Percentiles rank a stretch among this genome's conserved stretches.
phyloP scores from a whole-genome alignment of 2,797 vertebrate species.

The Xenopus petersii region DNA sequence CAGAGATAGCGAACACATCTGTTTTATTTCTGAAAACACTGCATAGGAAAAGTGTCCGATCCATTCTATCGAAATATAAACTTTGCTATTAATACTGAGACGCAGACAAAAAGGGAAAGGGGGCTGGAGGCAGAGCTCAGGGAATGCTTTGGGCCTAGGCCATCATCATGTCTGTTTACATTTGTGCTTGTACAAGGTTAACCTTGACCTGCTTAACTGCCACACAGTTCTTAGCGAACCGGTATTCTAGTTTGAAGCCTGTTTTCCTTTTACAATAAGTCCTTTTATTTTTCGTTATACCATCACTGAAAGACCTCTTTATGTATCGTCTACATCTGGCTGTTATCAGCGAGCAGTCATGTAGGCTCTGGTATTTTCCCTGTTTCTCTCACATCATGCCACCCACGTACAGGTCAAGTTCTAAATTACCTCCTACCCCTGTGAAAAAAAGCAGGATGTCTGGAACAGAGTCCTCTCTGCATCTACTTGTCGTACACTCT shows the following conservation, averaged over 20 bases:
- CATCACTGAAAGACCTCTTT: slow-evolving; percentile 46
- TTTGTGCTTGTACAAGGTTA: slow-evolving; percentile 40
- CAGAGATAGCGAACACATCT: slow-evolving; percentile 71
- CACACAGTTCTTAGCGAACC: slow-evolving; percentile 27
- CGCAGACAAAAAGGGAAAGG: slow-evolving; percentile 19
- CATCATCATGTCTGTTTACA: slow-evolving; percentile 41
- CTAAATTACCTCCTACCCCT: slow-evolving; percentile 46
- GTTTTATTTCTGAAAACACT: slow-evolving; percentile 72
- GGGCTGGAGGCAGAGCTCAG: slow-evolving; percentile 23
- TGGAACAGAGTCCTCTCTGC: slow-evolving; percentile 24
- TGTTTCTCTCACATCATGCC: slow-evolving; percentile 49
- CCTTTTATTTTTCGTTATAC: slow-evolving; percentile 41
- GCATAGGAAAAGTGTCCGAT: slow-evolving; percentile 71
- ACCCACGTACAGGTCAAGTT: slow-evolving; percentile 50
- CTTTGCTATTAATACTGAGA: slow-evolving; percentile 75
- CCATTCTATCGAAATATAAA: slow-evolving; percentile 74
- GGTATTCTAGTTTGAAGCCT: slow-evolving; percentile 18
- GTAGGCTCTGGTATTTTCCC: slow-evolving; percentile 47
- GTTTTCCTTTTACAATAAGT: slow-evolving; percentile 43
- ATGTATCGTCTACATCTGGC: slow-evolving; percentile 46
- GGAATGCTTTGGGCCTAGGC: slow-evolving; percentile 30
- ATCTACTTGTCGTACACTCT: slow-evolving; percentile 8
- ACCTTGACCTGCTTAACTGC: slow-evolving; percentile 42
- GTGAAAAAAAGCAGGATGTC: slow-evolving; percentile 45
- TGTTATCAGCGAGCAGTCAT: slow-evolving; percentile 49